A percentile compares a stretch with the other conserved stretches of the same genome.
phyloP scores from a whole-genome alignment of 2,888 invertebrate genomes.

The Eupithecia centaureata region DNA sequence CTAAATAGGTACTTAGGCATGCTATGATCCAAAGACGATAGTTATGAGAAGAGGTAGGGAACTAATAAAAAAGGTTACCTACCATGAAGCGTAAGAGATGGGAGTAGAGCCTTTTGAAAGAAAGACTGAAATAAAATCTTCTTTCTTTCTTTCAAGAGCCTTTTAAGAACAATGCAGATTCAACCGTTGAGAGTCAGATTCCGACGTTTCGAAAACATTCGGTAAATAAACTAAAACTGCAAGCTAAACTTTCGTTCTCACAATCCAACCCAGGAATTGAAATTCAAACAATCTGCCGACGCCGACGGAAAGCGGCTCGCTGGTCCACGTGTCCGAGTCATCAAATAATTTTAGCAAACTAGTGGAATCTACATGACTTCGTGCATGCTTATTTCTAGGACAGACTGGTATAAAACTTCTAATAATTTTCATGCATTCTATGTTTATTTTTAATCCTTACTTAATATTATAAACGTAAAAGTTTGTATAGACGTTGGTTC shows the following conservation, averaged over 20 bases:
- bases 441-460: too few species aligned
- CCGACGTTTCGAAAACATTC: neutral
- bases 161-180: neutral
- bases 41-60: too few species aligned
- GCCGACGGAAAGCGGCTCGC: slow-evolving; percentile 39
- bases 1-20: too few species aligned
- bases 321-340: slow-evolving; percentile 43
- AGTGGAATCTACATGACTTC: slow-evolving; percentile 2
- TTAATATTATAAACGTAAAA: too few species aligned
- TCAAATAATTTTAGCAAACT: slow-evolving; percentile 28
- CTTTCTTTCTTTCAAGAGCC: too few species aligned
- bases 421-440: too few species aligned
- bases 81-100: too few species aligned
- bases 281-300: slow-evolving; percentile 44
- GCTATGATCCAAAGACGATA: too few species aligned
- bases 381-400: neutral
- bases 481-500: too few species aligned
- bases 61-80: too few species aligned
- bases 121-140: too few species aligned
- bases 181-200: neutral
- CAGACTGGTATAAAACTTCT: neutral
- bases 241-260: slow-evolving; percentile 21
- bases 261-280: slow-evolving; percentile 36
- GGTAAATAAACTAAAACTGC: slow-evolving; percentile 20
- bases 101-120: too few species aligned